A percentile compares a stretch with the other conserved stretches of the same genome.
phyloP scores from a whole-genome alignment of 2,113 vertebrate genomes.

The Ptilonorhynchus violaceus region DNA sequence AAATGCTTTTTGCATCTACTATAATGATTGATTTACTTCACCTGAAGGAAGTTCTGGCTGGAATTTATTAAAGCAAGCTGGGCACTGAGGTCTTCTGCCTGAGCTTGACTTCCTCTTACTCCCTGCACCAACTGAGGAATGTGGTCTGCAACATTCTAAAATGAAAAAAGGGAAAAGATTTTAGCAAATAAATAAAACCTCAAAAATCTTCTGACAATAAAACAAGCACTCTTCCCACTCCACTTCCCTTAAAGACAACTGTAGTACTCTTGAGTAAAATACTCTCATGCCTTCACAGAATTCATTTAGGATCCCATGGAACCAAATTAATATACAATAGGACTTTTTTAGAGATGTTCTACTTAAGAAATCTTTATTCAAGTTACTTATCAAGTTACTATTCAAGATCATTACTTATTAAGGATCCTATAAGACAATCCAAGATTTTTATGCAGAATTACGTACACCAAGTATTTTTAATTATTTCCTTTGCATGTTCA shows the following conservation, averaged over 20 bases:
- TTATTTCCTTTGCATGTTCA: not conserved
- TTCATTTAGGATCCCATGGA: not conserved
- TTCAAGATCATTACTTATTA: too few relatives aligned
- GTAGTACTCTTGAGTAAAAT: not conserved
- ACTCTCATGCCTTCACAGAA: not conserved
- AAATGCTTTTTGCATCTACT: not conserved
- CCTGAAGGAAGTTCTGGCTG: constrained; percentile 97
- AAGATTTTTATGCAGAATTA: not conserved
- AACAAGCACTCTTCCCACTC: not conserved
- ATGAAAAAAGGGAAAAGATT: not conserved
- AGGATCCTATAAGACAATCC: not conserved
- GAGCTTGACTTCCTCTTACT: constrained; percentile 92
- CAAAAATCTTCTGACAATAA: not conserved
- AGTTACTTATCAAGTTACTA: not conserved
- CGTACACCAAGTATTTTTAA: not conserved
- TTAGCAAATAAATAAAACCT: not conserved
- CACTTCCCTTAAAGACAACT: not conserved
- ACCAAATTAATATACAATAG: not conserved
- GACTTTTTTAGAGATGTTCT: not conserved
- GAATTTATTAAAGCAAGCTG: constrained; percentile 94
- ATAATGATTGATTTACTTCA: constrained; percentile 3
- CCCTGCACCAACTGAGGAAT: constrained; percentile 97
- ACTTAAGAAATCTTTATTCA: not conserved
- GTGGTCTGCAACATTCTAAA: constrained; percentile 90
- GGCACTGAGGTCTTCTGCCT: constrained; percentile 91